A percentile compares a stretch with the other conserved stretches of the same genome.
These are phyloP conservation scores for Idaea straminata DNA, from an alignment of 2,888 invertebrate genomes.

Conservation along the genomic window DNA sequence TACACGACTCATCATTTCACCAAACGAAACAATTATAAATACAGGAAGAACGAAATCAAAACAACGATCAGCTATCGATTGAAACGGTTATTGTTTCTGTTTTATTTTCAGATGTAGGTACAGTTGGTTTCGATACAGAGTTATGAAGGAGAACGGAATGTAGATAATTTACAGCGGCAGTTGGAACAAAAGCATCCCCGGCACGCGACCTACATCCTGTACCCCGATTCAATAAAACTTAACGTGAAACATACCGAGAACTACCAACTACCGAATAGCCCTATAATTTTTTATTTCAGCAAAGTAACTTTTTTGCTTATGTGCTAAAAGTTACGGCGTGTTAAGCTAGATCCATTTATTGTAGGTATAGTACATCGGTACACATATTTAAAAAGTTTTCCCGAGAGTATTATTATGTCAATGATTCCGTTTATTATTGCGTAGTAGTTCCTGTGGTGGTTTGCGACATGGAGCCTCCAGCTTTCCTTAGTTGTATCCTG, in stretches of 20 bases:
- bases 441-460: not conserved
- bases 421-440: not conserved
- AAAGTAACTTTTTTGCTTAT: constrained; percentile 9
- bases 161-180: constrained; percentile 60
- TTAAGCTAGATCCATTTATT: constrained; percentile 14
- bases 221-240: constrained; percentile 48
- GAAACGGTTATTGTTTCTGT: constrained; percentile 29
- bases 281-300: constrained; percentile 25
- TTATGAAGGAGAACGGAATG: constrained; percentile 63
- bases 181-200: constrained; percentile 58
- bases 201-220: constrained; percentile 58
- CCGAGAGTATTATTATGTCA: too few species aligned
- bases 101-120: constrained; percentile 34
- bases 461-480: not conserved
- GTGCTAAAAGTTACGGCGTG: constrained; percentile 18
- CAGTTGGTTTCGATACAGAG: constrained; percentile 50
- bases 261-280: constrained; percentile 21
- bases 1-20: not conserved
- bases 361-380: constrained; percentile 23
- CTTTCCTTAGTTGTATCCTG: constrained; percentile 25
- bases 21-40: constrained; percentile 9
- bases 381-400: constrained; percentile 16
- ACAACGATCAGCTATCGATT: constrained; percentile 28
- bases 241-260: constrained; percentile 30
- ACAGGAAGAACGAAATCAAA: constrained; percentile 16